Evolutionary conservation across 92 coral and sea anemone genomes (phyloP).

Genomic region (Heliopora coerulea): DNA sequence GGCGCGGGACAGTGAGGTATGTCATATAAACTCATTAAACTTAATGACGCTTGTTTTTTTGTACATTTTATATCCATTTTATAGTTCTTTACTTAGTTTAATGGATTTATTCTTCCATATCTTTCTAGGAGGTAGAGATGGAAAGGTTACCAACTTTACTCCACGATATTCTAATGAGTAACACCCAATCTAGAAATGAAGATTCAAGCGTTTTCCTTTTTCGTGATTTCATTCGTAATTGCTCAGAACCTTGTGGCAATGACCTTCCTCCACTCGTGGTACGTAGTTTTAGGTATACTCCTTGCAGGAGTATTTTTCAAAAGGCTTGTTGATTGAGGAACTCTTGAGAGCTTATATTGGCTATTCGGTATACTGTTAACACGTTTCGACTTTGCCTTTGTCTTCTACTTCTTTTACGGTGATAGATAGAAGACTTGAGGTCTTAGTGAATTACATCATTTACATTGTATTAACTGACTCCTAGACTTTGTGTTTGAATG

Average conservation of each 20-base stretch:
- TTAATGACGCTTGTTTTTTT: not conserved
- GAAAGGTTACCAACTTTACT: constrained; percentile 9
- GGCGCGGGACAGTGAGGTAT: constrained; percentile 40
- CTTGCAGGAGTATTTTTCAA: not conserved
- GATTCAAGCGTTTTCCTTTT: not conserved
- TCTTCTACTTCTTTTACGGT: no score
- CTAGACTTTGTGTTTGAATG: no score
- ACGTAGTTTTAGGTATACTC: not conserved
- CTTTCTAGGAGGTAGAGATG: constrained; percentile 9
- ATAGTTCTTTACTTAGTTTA: no score
- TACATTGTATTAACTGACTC: no score
- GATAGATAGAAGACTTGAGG: no score
- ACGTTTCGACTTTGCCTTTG: no score
- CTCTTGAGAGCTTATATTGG: not conserved
- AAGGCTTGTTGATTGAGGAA: not conserved
- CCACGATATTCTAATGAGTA: constrained; percentile 7
- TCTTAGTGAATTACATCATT: no score
- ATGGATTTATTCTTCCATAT: not conserved
- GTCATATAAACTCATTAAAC: constrained; percentile 4
- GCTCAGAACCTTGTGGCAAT: not conserved
- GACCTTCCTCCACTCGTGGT: constrained; percentile 1
- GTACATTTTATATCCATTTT: not conserved
- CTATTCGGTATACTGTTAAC: not conserved
- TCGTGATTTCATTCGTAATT: constrained; percentile 1
- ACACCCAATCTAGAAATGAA: not conserved